A percentile compares a stretch with the other conserved stretches of the same genome.
Conservation (phyloP, 1,140 invertebrate genomes). For the Brachionus rubens region DNA sequence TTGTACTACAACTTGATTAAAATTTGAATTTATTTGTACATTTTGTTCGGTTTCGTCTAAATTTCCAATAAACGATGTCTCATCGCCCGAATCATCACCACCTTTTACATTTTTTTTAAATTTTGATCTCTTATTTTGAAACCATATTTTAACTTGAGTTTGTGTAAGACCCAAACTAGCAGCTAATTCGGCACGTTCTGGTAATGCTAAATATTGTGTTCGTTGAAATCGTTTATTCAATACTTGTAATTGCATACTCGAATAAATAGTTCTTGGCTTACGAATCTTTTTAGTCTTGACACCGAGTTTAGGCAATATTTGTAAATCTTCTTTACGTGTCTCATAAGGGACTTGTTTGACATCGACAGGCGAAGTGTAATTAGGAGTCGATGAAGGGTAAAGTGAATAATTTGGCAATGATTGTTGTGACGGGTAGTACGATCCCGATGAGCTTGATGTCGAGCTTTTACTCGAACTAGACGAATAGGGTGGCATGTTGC, state of each 20-base stretch:
- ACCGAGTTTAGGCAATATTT: background rate
- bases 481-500: background rate
- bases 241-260: slow-evolving; percentile 54
- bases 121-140: slow-evolving; percentile 90
- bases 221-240: slow-evolving; percentile 74
- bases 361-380: background rate
- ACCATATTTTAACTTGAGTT: slow-evolving; percentile 98
- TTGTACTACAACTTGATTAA: too few species aligned
- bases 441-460: background rate
- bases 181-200: slow-evolving; percentile 88
- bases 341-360: background rate
- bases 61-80: background rate
- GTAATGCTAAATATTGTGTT: slow-evolving; percentile 90
- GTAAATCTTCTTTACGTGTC: background rate
- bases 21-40: too few species aligned
- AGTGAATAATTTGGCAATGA: too few species aligned
- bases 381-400: background rate
- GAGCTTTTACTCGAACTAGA: slow-evolving; percentile 12
- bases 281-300: slow-evolving; percentile 47
- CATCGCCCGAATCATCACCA: slow-evolving; percentile 22
- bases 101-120: slow-evolving; percentile 90
- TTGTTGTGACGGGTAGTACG: background rate
- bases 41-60: slow-evolving; percentile 1
- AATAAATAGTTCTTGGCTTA: slow-evolving; percentile 48
- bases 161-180: slow-evolving; percentile 84